Evolutionary conservation across 1,140 invertebrate genomes (phyloP), one percentile per base, ranked within the genome.

Genomic region (Meloidogyne exigua): DNA sequence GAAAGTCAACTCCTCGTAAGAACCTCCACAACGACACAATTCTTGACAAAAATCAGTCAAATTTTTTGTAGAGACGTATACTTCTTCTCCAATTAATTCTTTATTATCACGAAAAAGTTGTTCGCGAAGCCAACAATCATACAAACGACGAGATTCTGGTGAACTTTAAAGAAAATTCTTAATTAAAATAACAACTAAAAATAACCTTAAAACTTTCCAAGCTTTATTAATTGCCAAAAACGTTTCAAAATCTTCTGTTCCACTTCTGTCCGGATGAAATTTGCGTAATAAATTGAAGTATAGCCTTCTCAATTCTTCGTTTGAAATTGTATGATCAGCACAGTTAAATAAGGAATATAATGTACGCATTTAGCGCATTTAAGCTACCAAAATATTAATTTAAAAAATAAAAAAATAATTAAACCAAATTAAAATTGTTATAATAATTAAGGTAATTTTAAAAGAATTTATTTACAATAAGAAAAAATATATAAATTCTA

Each of bases 151-250:
- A 57, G 49, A 57, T 57, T 57, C 49, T 57, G 49, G 49, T 57
- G 49, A 57, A 7, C 49, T 57, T 44, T 2, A 44, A 15, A 11
- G 2, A 11, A 44, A 44, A 44, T 32, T 32, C 42, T 13, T 44
- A 44, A 11, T 11, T 11, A 44, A 13, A 49, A 18, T 57, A 28
- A 18, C 10, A 26, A 70, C 2, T 12, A 70, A 15, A 10, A 9
- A 28, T 21, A 11, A 73, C 71, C 71, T 36, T 28, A 73, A 73
- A 42, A 73, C 57, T 73, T 73, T 73, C 71, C 71, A 73, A 66
- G 71, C 71, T 12, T 65, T 21, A 39, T 25, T 39, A 39, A 73
- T 57, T 57, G 62, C 71, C 57, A 57, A 32, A 65, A 73, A 73
- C 0, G 0, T 23, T 21, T 57, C 42, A 39, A 73, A 26, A 21